Evolutionary conservation across 1,140 invertebrate genomes (phyloP).

Genomic region (Subanguina moxae): DNA sequence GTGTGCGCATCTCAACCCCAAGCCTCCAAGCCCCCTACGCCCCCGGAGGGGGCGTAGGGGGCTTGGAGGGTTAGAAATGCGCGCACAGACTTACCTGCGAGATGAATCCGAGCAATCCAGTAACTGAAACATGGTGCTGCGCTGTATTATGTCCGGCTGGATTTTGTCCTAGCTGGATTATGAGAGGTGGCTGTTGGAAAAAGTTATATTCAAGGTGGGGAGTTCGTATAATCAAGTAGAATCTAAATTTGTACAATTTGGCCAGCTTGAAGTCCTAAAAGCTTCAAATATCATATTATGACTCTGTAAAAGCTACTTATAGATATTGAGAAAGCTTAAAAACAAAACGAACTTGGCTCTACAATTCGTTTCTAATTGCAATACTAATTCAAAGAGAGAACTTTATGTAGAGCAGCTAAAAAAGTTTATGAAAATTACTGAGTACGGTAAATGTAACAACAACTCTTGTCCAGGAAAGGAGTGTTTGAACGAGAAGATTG

Average conservation of each 20-base stretch:
- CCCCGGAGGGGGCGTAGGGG: no score
- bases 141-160: no score
- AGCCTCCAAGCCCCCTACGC: no score
- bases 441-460: background rate
- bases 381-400: background rate
- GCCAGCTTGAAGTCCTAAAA: background rate
- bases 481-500: background rate
- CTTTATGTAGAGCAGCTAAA: background rate
- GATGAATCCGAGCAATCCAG: no score
- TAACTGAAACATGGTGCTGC: no score
- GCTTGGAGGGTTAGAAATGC: no score
- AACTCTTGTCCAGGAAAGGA: background rate
- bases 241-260: background rate
- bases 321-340: background rate
- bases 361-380: background rate
- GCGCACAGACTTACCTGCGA: no score
- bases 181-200: background rate
- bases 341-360: background rate
- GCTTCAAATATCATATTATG: background rate
- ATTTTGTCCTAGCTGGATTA: no score
- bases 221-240: background rate
- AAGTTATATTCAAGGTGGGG: background rate
- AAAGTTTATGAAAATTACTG: constrained; percentile 6
- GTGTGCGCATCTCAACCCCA: no score
- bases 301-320: background rate